Conservation (phyloP, 2,113 vertebrate species). For the Puma concolor region DNA sequence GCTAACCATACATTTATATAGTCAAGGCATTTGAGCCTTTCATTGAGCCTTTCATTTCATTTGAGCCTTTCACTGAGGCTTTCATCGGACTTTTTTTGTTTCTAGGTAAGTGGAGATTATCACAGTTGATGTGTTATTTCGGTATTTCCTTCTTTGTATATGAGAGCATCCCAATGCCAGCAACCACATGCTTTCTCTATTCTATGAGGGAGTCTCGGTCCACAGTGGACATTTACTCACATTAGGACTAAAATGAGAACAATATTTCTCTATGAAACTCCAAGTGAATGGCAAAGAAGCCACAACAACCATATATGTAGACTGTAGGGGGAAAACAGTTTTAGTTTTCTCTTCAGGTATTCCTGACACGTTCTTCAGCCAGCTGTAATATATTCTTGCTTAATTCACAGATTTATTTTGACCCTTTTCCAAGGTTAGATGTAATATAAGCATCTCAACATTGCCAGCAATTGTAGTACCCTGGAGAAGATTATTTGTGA, state of each 20-base stretch:
- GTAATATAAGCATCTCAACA: conserved; percentile 72
- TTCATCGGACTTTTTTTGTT: neutral
- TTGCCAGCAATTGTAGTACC: conserved; percentile 50
- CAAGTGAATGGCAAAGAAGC: neutral
- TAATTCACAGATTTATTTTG: conserved; percentile 76
- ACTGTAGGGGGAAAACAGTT: neutral
- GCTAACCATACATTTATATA: neutral
- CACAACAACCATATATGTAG: neutral
- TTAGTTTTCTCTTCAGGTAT: conserved; percentile 39
- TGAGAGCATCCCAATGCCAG: neutral
- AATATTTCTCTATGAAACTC: neutral
- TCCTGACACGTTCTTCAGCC: conserved; percentile 42
- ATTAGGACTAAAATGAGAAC: neutral
- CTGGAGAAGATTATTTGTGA: conserved; percentile 60
- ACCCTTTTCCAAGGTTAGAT: conserved; percentile 70
- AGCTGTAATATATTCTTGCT: conserved; percentile 67
- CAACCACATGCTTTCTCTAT: neutral
- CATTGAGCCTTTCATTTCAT: neutral
- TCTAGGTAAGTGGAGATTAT: neutral
- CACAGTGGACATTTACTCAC: neutral
- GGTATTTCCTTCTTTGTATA: neutral
- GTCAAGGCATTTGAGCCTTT: neutral
- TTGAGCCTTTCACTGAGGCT: neutral
- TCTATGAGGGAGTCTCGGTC: neutral
- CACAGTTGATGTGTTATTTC: neutral